These are phyloP conservation scores for Merluccius polli DNA, from an alignment of 2,797 vertebrate genomes.

Conservation along the genomic window DNA sequence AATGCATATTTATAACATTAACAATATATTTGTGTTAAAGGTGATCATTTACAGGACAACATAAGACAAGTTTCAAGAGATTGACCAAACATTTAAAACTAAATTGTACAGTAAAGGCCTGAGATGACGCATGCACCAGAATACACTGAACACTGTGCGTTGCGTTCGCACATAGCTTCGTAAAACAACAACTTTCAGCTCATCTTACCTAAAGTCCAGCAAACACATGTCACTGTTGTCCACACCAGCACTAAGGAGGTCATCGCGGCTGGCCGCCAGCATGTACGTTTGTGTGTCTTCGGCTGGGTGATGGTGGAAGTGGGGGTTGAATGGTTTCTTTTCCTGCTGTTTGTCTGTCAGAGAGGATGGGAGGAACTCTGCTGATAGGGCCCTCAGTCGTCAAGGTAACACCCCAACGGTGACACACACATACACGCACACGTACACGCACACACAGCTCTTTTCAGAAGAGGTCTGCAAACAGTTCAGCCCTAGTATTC, in stretches of 20 bases:
- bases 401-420: conserved; percentile 51
- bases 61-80: neutral
- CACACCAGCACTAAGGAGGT: conserved; percentile 29
- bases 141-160: neutral
- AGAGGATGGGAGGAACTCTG: conserved; percentile 58
- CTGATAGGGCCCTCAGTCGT: conserved; percentile 30
- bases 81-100: neutral
- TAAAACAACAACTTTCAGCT: neutral
- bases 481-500: conserved; percentile 6
- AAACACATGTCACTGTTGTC: conserved; percentile 23
- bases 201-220: conserved; percentile 62
- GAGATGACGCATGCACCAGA: neutral
- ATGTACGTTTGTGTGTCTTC: neutral
- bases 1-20: neutral
- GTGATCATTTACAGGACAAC: neutral
- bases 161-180: neutral
- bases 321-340: conserved; percentile 46
- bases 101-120: neutral
- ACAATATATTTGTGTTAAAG: neutral
- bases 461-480: conserved; percentile 43
- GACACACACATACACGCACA: conserved; percentile 23
- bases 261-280: conserved; percentile 38
- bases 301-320: conserved; percentile 11
- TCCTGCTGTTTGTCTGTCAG: conserved; percentile 51
- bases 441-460: conserved; percentile 24